phyloP scores from a whole-genome alignment of 1,140 invertebrate species.

The Macrotrachela quadricornifera region DNA sequence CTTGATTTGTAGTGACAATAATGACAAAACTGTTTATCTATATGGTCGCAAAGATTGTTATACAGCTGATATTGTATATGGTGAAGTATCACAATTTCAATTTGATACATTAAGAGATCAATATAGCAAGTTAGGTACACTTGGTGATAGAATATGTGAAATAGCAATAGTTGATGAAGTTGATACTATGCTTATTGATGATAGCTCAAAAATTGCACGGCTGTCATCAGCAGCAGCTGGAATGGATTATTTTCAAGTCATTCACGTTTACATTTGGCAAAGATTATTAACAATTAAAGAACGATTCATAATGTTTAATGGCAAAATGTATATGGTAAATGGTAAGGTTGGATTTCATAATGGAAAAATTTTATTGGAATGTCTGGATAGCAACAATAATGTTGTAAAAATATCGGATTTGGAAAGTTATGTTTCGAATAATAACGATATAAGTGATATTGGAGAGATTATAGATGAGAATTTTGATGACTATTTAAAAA shows the following conservation, averaged over 20 bases:
- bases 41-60: not conserved
- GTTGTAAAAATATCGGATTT: not conserved
- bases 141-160: not conserved
- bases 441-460: not conserved
- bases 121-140: not conserved
- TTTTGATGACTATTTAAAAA: too few relatives aligned
- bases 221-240: not conserved
- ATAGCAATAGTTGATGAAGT: not conserved
- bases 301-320: not conserved
- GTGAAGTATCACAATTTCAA: conserved; percentile 2
- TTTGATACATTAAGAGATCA: not conserved
- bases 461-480: too few relatives aligned
- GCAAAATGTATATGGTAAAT: not conserved
- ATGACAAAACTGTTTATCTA: not conserved
- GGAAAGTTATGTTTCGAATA: not conserved
- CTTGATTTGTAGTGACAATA: not conserved
- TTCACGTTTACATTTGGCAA: not conserved
- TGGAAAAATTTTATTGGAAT: not conserved
- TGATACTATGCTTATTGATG: not conserved
- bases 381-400: not conserved
- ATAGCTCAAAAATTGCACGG: not conserved
- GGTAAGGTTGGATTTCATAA: not conserved
- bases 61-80: not conserved
- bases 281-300: not conserved
- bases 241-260: not conserved